Evolutionary conservation across 1,140 invertebrate species (phyloP).

Genomic region (Scaptomyza graminum): DNA sequence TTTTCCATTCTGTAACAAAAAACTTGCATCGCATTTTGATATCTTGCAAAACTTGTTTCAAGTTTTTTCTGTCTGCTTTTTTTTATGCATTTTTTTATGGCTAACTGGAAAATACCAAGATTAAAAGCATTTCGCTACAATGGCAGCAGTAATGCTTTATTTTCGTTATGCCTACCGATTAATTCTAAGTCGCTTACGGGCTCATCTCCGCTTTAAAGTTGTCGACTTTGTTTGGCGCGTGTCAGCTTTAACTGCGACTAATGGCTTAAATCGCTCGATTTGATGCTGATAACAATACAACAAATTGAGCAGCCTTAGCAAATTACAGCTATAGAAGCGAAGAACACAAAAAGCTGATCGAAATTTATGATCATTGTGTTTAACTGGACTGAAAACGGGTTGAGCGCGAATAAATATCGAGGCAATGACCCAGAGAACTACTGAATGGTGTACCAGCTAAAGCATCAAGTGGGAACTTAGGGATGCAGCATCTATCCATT

Average conservation of each 20-base stretch:
- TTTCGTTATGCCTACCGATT: conserved; percentile 6
- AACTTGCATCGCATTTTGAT: conserved; percentile 1
- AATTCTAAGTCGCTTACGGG: background rate
- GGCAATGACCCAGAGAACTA: conserved; percentile 78
- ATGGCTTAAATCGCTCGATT: conserved; percentile 30
- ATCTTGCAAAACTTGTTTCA: background rate
- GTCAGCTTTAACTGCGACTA: conserved; percentile 45
- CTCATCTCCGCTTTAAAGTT: conserved; percentile 3
- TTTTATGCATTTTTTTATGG: conserved; percentile 8
- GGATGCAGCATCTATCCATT: background rate
- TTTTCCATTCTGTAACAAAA: conserved; percentile 32
- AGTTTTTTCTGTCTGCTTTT: conserved; percentile 6
- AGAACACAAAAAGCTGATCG: conserved; percentile 16
- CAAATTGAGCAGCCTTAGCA: conserved; percentile 65
- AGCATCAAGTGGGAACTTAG: conserved; percentile 13
- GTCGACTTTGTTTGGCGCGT: conserved; percentile 51
- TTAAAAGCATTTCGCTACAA: conserved; percentile 2
- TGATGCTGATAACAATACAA: conserved; percentile 47
- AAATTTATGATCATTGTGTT: conserved; percentile 64
- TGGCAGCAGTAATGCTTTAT: background rate
- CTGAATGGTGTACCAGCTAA: conserved; percentile 13
- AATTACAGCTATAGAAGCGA: conserved; percentile 43
- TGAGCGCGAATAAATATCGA: conserved; percentile 29
- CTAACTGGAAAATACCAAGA: background rate
- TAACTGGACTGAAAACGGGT: conserved; percentile 49